Evolutionary conservation across 2,113 vertebrate species (phyloP), one percentile per base, ranked within the genome.

Genomic region (Gasterosteus nipponicus): DNA sequence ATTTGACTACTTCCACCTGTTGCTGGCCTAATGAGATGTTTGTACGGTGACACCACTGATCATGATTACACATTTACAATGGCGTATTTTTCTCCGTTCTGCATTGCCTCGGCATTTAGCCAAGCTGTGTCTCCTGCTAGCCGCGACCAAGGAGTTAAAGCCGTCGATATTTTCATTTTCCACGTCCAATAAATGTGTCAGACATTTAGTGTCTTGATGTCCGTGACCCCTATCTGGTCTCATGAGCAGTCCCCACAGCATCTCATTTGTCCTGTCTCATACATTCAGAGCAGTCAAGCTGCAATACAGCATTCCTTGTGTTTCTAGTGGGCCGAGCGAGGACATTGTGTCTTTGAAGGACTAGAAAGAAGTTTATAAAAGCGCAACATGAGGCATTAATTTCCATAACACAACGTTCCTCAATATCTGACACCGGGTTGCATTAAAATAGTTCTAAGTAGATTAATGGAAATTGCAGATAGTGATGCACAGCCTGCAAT

Each of bases 111-210:
- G 22, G 70, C 61, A 16, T 78, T 82, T 77, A 72, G 65, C 42
- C 69, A 73, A 82, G 62, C 77, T 15, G 53, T 78, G 44, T 81
- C 59, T 54, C 26, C 61, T 22, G 35, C 70, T 33, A 39, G 2
- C 64, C 60, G n/a, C 68, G 73, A 84, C 80, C 85, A 75, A 54
- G 61, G 72, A 76, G 83, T 75, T 60, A 53, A 78, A 84, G 51
- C 19, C 66, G 58, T 91, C 71, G 35, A 83, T 89, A 85, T 85
- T 88, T 89, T 74, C 65, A 84, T 88, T 86, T 87, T 78, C 84
- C 78, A 67, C 51, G 22, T 86, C 77, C 78, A 79, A 90, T 91
- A 90, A 88, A 88, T 71, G 70, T 85, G 83, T 87, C 85, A 86
- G 47, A 66, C 80, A n/a, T 81, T 87, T 62, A 82, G 59, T 51